Conservation (phyloP, 2,113 vertebrate genomes). For the Plecturocebus donacophilus region DNA sequence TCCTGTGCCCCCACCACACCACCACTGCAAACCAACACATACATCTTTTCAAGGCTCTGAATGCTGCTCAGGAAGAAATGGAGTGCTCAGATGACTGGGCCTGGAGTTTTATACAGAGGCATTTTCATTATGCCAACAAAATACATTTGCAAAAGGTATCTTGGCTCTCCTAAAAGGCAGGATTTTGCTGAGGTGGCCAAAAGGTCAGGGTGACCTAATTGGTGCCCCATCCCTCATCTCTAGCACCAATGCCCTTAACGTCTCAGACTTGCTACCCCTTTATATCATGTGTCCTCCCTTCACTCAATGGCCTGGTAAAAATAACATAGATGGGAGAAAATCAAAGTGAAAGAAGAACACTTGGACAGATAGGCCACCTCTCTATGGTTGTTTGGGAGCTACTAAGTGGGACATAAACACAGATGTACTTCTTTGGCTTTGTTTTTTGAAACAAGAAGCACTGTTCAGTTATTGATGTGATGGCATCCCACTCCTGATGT, state of each 20-base stretch:
- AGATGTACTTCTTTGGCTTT: background rate
- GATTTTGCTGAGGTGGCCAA: background rate
- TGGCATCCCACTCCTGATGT: background rate
- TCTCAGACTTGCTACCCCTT: background rate
- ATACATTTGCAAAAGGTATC: background rate
- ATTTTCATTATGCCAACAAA: background rate
- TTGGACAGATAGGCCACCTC: background rate
- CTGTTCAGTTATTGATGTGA: background rate
- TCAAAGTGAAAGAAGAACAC: background rate
- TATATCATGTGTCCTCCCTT: background rate
- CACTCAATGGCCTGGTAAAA: background rate
- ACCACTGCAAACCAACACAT: background rate
- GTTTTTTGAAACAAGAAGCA: background rate
- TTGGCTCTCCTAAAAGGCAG: background rate
- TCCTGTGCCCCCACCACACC: background rate
- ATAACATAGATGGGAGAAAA: background rate
- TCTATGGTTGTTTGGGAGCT: background rate
- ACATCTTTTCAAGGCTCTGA: background rate
- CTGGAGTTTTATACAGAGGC: accelerated
- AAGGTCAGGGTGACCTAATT: background rate
- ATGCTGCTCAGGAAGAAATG: background rate
- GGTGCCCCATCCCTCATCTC: background rate
- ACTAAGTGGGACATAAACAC: background rate
- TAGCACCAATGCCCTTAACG: background rate
- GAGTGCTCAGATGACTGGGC: background rate